Conservation (phyloP, 2,797 vertebrate genomes). For the Triplophysa bombifrons region DNA sequence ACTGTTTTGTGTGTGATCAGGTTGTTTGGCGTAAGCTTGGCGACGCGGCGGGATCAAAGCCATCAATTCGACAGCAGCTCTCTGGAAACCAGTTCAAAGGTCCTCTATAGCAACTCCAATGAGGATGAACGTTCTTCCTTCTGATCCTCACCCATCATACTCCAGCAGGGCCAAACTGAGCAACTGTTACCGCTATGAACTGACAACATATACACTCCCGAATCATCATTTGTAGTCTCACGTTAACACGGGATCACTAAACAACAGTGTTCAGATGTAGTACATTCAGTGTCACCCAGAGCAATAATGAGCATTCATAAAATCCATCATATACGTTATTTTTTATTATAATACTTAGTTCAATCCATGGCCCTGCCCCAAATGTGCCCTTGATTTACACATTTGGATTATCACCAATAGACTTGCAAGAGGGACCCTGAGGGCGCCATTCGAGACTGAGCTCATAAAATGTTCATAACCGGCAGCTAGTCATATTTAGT, state of each 20-base stretch:
- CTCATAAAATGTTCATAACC: slow-evolving; percentile 57
- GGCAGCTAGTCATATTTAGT: slow-evolving; percentile 69
- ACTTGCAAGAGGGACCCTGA: not conserved
- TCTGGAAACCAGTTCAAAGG: slow-evolving; percentile 98
- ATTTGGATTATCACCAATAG: not conserved
- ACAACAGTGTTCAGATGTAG: not conserved
- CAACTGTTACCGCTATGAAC: not conserved
- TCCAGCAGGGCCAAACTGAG: slow-evolving; percentile 10
- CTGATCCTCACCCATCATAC: not conserved
- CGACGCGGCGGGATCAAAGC: slow-evolving; percentile 92
- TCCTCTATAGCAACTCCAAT: slow-evolving; percentile 80
- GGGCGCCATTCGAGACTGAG: slow-evolving; percentile 54
- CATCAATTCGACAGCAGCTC: slow-evolving; percentile 93
- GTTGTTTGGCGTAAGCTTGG: slow-evolving; percentile 98
- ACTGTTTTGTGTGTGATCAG: slow-evolving; percentile 65
- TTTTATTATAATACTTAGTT: not conserved
- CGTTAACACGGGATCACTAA: not conserved
- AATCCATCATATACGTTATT: not conserved
- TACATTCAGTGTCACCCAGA: not conserved
- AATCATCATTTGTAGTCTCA: not conserved
- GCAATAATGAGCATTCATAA: slow-evolving; percentile 21
- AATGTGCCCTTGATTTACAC: not conserved
- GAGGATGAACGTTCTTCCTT: slow-evolving; percentile 50
- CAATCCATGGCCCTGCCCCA: not conserved
- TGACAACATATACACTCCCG: not conserved